These are phyloP conservation scores for Hesperophylax magnus DNA, from an alignment of 1,140 invertebrate genomes.

Conservation along the genomic window DNA sequence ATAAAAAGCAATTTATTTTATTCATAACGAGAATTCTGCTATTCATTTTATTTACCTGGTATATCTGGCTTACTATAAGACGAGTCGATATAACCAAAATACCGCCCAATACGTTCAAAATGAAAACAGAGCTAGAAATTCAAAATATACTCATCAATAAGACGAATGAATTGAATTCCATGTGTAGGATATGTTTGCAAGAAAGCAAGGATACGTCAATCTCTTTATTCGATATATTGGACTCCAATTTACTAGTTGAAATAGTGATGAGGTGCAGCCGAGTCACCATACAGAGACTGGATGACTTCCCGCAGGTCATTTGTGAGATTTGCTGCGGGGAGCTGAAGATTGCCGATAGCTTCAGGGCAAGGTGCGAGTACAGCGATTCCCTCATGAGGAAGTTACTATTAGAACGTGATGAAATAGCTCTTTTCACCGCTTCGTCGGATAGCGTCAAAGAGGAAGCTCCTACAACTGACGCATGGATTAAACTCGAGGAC, in stretches of 20 bases:
- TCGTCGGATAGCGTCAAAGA: neutral
- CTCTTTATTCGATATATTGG: constrained; percentile 17
- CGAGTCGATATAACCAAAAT: no score
- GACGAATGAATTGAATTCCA: constrained; percentile 7
- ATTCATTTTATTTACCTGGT: no score
- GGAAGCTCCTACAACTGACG: neutral
- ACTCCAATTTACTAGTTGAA: constrained; percentile 11
- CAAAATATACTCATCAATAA: constrained; percentile 2
- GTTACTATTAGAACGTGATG: neutral
- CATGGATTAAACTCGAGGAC: constrained; percentile 11
- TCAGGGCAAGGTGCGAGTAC: constrained; percentile 30
- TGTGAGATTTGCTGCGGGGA: constrained; percentile 12
- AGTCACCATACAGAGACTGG: neutral
- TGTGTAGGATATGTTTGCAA: constrained; percentile 28
- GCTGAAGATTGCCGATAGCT: constrained; percentile 3
- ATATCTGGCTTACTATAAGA: no score
- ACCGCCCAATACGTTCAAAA: neutral
- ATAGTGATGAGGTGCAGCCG: constrained; percentile 19
- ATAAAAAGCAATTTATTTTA: no score
- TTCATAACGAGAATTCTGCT: no score
- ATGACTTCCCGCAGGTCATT: constrained; percentile 19
- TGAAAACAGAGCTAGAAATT: constrained; percentile 30
- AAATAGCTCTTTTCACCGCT: neutral
- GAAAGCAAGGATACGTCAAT: neutral
- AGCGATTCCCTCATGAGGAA: constrained; percentile 21